Conservation (phyloP, 2,113 vertebrate genomes). For the Clinocottus analis region DNA sequence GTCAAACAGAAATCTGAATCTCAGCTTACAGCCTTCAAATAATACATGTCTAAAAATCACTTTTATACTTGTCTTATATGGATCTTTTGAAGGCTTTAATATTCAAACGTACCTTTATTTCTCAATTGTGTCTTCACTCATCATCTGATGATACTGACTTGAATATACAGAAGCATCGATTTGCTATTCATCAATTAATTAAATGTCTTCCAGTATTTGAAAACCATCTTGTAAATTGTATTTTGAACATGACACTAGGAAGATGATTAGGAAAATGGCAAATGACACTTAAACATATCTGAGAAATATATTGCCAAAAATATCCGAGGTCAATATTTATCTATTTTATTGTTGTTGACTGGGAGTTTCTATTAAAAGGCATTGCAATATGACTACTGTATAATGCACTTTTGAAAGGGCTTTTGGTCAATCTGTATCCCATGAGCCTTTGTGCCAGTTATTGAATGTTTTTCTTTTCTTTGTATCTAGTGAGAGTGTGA, state of each 20-base stretch:
- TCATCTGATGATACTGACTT: constrained; percentile 22
- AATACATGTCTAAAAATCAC: constrained; percentile 23
- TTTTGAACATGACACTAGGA: constrained; percentile 28
- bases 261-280: not conserved
- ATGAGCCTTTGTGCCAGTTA: constrained; percentile 54
- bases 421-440: constrained; percentile 45
- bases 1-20: constrained; percentile 27
- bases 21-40: constrained; percentile 38
- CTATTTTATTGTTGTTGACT: constrained; percentile 41
- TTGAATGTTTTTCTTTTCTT: constrained; percentile 38
- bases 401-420: constrained; percentile 66
- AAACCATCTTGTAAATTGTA: constrained; percentile 39
- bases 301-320: constrained; percentile 63
- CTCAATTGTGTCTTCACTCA: constrained; percentile 26
- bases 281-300: constrained; percentile 16
- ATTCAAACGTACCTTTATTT: constrained; percentile 18
- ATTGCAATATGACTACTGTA: constrained; percentile 25
- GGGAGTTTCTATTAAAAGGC: constrained; percentile 45
- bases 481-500: constrained; percentile 37
- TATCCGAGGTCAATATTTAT: constrained; percentile 17
- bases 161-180: constrained; percentile 25
- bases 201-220: constrained; percentile 52
- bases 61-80: constrained; percentile 45
- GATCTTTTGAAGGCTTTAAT: constrained; percentile 21
- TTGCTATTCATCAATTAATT: constrained; percentile 13